These are phyloP conservation scores for Clarias gariepinus DNA, from an alignment of 2,113 vertebrate species.

Conservation along the genomic window DNA sequence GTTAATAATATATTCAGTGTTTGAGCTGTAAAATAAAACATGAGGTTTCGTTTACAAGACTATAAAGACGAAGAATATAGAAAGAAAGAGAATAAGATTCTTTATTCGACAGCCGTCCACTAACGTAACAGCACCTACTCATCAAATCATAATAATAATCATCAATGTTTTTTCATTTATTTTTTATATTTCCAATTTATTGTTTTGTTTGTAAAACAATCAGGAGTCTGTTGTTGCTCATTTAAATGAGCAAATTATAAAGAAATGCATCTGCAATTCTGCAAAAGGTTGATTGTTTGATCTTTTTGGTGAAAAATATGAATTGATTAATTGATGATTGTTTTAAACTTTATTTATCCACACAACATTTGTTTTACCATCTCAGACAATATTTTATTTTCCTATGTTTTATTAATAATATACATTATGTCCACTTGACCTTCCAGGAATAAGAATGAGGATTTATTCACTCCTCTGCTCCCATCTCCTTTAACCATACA, in stretches of 20 bases:
- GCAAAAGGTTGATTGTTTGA: too few species aligned
- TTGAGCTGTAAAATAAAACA: background rate
- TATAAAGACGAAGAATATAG: too few species aligned
- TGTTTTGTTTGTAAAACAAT: background rate
- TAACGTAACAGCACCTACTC: background rate
- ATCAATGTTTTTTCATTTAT: background rate
- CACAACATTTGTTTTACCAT: too few species aligned
- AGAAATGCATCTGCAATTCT: background rate
- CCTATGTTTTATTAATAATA: background rate
- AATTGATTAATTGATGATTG: too few species aligned
- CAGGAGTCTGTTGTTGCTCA: too few species aligned
- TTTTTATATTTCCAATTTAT: background rate
- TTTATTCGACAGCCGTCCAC: background rate
- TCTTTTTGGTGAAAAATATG: too few species aligned
- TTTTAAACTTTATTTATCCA: too few species aligned
- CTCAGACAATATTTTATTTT: background rate
- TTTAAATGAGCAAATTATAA: background rate
- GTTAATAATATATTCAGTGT: background rate
- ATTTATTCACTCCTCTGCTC: background rate
- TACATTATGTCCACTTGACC: background rate
- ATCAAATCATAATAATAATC: too few species aligned
- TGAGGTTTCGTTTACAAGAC: background rate
- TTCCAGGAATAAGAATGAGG: background rate
- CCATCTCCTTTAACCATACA: conserved; percentile 1
- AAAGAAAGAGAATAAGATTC: too few species aligned